Base-by-base conservation (phyloP, 2,797 vertebrate genomes). In the Paramormyrops hopkinsi region DNA sequence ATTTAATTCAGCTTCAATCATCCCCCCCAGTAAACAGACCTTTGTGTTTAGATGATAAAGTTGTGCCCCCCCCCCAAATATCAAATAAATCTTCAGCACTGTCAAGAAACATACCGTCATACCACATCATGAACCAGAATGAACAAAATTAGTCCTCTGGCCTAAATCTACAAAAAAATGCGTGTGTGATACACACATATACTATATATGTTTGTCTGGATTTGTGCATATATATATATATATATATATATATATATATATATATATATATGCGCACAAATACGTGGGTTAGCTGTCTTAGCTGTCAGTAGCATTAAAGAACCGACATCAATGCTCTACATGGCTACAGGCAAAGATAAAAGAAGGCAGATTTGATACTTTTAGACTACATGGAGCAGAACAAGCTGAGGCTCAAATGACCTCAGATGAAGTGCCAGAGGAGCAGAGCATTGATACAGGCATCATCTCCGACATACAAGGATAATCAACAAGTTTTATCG, bases 381-480 rank as follows among this genome's bases (percentile, higher is more conserved):
- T 4, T 29, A 14, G 12, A 37, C 73, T 56, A 88, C 73, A 48
- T 37, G 29, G 29, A 54, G 9, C 46, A 82, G 33, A 56, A 54
- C 33, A 8, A 56, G 29, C 50, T 82, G 51, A 19, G 76, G 29
- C 22, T 46, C 9, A 65, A 84, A 25, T 85, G n/a, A 41, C 79
- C 53, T n/a, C 50, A n/a, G 48, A 83, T 37, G 29, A 89, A 59
- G 48, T 11, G 53, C n/a, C 29, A 29, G 33, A 33, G 14, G 41
- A 56, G 19, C 11, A 29, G 37, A 82, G 25, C 8, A 69, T 17
- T 4, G 19, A 6, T 44, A 19, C 65, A 12, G 7, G 22, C 25
- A 22, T 41, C 62, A 37, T 11, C 73, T 50, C 82, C 93, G 89
- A 17, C 85, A 54, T 69, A 91, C 88, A 94, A 95, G 95, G 95